Evolutionary conservation across 2,888 invertebrate genomes (phyloP), one percentile per base, ranked within the genome.

Genomic region (Tachina fera): DNA sequence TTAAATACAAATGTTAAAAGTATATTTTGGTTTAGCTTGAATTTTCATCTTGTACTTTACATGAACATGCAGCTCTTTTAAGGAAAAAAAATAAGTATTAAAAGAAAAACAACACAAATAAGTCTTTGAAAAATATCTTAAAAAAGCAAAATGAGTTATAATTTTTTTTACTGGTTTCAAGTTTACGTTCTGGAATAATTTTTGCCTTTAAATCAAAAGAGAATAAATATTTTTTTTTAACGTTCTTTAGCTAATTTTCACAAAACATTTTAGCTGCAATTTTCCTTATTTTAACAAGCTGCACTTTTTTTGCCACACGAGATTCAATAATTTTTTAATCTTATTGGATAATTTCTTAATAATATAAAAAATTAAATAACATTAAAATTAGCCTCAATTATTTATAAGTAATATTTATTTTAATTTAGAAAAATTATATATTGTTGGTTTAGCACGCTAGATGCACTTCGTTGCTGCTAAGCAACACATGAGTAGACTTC

Each of bases 21-120:
- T 39, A 16, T 41, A 51, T 9, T 8, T 65, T 56, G 31, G 56
- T 22, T 45, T 22, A 60, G 56, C n/a, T 61, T 47, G 9, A 56
- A 65, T 49, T 49, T 67, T 58, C 43, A 58, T 80, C 43, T 80
- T 43, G 47, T 49, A 31, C 22, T 51, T 58, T 41, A 65, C 22
- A 60, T 74, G 65, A 58, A 58, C 67, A 43, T 80, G 31, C 31
- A 31, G 31, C 10, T 58, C 16, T 74, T 72, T 13, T 3, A 16
- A 31, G 22, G 49, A 22, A 74, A 53, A 8, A 19, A 16, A 53
- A 72, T 13, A 39, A 61, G 9, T 14, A 60, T 11, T n/a, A 78
- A 22, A 49, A 45, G 19, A 31, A 14, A 19, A 11, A 10, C 16
- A 72, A 6, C n/a, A 14, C 19, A 72, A 9, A 53, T 39, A 63